Percentiles rank a stretch among this genome's conserved stretches.
phyloP scores from a whole-genome alignment of 1,140 invertebrate genomes.

The Temnothorax longispinosus region DNA sequence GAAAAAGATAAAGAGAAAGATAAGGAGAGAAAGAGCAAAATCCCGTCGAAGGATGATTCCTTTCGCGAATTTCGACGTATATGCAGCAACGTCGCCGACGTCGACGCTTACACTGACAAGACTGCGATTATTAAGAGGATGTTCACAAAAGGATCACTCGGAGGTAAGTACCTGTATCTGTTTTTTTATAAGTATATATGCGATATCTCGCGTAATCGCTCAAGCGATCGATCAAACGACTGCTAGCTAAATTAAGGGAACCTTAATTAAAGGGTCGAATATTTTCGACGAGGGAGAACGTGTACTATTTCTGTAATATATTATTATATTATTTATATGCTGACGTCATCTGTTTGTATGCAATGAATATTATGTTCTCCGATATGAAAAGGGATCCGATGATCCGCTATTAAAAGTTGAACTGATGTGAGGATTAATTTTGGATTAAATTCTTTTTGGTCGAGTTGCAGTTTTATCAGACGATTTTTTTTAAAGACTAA shows the following conservation, averaged over 20 bases:
- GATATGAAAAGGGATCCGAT: neutral
- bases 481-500: neutral
- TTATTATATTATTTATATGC: neutral
- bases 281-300: neutral
- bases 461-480: neutral
- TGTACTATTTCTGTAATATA: too few species aligned
- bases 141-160: conserved; percentile 89
- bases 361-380: neutral
- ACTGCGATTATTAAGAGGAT: conserved; percentile 91
- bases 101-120: conserved; percentile 93
- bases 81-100: conserved; percentile 91
- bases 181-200: neutral
- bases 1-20: conserved; percentile 2
- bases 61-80: conserved; percentile 93
- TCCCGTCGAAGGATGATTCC: conserved; percentile 87
- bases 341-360: neutral
- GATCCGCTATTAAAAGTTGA: neutral
- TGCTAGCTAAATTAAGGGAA: neutral
- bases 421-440: neutral
- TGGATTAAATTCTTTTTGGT: neutral
- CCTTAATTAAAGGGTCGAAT: neutral
- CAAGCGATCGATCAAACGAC: neutral
- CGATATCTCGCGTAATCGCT: too few species aligned
- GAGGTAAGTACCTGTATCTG: conserved; percentile 80
- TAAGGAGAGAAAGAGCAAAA: neutral